Evolutionary conservation across 2,113 vertebrate species (phyloP).

Genomic region (Chloroceryle aenea): DNA sequence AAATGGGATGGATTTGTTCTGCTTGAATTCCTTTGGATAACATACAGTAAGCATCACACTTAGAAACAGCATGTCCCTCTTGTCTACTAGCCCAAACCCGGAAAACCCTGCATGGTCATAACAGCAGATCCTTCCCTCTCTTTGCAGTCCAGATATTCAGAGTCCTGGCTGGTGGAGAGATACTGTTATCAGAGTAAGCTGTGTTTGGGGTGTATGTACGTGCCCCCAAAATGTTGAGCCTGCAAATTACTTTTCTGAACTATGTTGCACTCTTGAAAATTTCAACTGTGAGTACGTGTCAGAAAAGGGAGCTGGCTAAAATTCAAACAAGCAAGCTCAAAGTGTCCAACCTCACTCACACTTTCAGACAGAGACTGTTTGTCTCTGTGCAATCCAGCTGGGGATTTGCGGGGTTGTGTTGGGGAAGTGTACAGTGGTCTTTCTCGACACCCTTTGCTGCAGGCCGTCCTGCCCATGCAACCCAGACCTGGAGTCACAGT

Average conservation of each 20-base stretch:
- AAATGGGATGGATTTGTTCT: neutral
- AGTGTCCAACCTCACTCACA: neutral
- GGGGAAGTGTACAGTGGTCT: neutral
- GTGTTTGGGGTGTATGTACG: neutral
- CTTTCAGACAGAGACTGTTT: neutral
- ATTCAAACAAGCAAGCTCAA: neutral
- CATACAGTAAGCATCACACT: neutral
- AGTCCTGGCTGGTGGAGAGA: neutral
- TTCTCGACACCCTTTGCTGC: neutral
- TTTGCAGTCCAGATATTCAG: neutral
- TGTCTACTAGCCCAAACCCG: neutral
- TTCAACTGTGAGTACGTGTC: neutral
- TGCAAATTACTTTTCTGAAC: neutral
- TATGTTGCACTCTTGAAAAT: neutral
- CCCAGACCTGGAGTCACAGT: accelerated
- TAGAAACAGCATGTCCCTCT: neutral
- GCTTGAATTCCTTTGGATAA: neutral
- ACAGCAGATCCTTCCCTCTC: neutral
- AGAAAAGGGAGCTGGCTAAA: neutral
- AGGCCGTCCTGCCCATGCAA: neutral
- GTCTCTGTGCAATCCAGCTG: neutral
- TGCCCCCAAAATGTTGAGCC: neutral
- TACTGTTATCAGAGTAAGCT: neutral
- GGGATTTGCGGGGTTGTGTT: neutral
- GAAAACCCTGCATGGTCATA: accelerated